Base-by-base conservation (phyloP, 2,888 invertebrate species). In the Andrena marginata region DNA sequence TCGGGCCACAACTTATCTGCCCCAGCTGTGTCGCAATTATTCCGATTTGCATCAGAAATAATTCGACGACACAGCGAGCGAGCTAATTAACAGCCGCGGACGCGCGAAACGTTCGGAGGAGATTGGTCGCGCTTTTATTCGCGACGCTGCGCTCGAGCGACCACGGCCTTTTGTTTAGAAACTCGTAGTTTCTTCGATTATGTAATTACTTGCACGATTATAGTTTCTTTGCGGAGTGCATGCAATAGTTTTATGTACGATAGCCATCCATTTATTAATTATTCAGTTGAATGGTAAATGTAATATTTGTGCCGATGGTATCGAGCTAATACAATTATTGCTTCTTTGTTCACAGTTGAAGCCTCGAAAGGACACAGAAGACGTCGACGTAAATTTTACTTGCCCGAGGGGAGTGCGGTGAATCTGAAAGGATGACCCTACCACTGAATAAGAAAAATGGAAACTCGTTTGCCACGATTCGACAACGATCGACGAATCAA, bases 1-100 rank as follows among this genome's bases (percentile, higher is more conserved):
- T 79, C 48, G 56, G 65, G 63, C 31, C 77, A 59, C 70, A 10
- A 1, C 80, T 86, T 88, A 88, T 88, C 86, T 67, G 3, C 8
- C 35, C 23, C 1, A 35, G 26, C 54, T 42, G 33, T 88, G 81
- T 86, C 77, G 85, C 83, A 88, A 88, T 80, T 76, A 78, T 59
- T 60, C 54, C 75, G 80, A 87, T 86, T 77, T 62, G 69, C 62
- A 82, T 82, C 79, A 23, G 63, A 75, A 82, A 75, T 79, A 69
- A 78, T 78, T 84, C 48, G 48, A 69, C 42, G 74, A 75, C 75
- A 75, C 2, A 8, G 13, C 3, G 16, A 51, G 42, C 31, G 0
- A 56, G 54, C 23, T n/a, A 63, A 77, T 62, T 42, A 23, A 75
- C 56, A 81, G 60, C 74, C 35, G n/a, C 51, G 42, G 56, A 26